These are phyloP conservation scores for Epinotia nisella DNA, from an alignment of 2,888 invertebrate genomes.

Conservation along the genomic window DNA sequence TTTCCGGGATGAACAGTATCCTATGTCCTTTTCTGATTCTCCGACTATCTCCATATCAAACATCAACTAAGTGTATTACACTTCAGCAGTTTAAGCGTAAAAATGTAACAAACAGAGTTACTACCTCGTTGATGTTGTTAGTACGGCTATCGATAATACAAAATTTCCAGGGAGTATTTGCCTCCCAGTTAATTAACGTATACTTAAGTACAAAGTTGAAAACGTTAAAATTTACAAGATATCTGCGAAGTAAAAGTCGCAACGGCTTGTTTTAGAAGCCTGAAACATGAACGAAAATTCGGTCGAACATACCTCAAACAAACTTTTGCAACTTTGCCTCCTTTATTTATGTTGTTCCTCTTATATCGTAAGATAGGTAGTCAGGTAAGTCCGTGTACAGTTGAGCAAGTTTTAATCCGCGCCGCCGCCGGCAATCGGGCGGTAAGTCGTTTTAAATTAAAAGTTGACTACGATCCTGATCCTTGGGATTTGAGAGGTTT, in stretches of 20 bases:
- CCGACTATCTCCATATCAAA: too few species aligned
- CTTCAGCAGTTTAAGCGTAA: too few species aligned
- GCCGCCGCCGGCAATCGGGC: slow-evolving; percentile 66
- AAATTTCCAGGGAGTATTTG: not conserved
- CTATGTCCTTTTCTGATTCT: too few species aligned
- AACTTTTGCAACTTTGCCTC: slow-evolving; percentile 43
- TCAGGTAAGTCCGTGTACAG: slow-evolving; percentile 55
- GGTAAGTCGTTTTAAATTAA: slow-evolving; percentile 79
- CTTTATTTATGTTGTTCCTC: slow-evolving; percentile 56
- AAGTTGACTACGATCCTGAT: slow-evolving; percentile 65
- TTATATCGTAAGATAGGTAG: slow-evolving; percentile 46
- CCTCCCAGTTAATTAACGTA: slow-evolving; percentile 16
- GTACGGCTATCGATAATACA: not conserved
- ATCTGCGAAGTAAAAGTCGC: slow-evolving; percentile 20
- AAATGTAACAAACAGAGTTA: too few species aligned
- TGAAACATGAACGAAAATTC: slow-evolving; percentile 30
- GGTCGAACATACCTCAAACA: slow-evolving; percentile 22
- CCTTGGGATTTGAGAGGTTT: slow-evolving; percentile 61
- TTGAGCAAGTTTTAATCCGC: slow-evolving; percentile 69
- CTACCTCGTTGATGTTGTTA: too few species aligned
- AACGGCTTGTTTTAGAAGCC: slow-evolving; percentile 20
- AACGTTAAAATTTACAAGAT: slow-evolving; percentile 22
- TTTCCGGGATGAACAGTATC: too few species aligned
- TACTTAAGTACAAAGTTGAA: slow-evolving; percentile 27
- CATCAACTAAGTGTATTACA: too few species aligned